Evolutionary conservation across 2,888 invertebrate species (phyloP).

Genomic region (Labia minor): DNA sequence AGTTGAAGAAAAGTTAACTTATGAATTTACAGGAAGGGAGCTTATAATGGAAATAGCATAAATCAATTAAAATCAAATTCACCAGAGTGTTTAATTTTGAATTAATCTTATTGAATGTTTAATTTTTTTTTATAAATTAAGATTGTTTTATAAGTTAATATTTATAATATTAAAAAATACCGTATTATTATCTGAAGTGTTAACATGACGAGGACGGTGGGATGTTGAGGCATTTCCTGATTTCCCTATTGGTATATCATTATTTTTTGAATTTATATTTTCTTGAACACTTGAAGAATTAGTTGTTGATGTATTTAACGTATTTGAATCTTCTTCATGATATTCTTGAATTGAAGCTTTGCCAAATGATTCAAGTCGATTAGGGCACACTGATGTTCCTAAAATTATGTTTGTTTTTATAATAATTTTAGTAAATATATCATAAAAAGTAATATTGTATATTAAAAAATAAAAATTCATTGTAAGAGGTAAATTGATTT

Average conservation of each 20-base stretch:
- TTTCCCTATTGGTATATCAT: background rate
- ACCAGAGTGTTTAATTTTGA: no score
- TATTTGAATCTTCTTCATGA: background rate
- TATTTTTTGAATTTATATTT: background rate
- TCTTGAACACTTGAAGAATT: background rate
- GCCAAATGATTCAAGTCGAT: background rate
- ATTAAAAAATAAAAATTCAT: no score
- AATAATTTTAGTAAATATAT: conserved; percentile 13
- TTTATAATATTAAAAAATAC: no score
- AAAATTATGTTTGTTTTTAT: background rate
- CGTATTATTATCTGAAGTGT: background rate
- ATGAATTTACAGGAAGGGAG: no score
- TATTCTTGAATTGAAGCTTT: background rate
- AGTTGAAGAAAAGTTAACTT: no score
- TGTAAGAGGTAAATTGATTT: no score
- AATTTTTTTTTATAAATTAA: no score
- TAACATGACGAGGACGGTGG: background rate
- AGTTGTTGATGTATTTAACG: background rate
- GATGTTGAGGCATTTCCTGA: background rate
- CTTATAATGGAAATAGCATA: no score
- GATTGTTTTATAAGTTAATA: no score
- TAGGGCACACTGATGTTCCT: conserved; percentile 59
- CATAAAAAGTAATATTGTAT: background rate
- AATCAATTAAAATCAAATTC: no score
- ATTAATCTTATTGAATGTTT: no score